A percentile compares a stretch with the other conserved stretches of the same genome.
phyloP scores from a whole-genome alignment of 2,888 invertebrate genomes.

The Pammene aurita region DNA sequence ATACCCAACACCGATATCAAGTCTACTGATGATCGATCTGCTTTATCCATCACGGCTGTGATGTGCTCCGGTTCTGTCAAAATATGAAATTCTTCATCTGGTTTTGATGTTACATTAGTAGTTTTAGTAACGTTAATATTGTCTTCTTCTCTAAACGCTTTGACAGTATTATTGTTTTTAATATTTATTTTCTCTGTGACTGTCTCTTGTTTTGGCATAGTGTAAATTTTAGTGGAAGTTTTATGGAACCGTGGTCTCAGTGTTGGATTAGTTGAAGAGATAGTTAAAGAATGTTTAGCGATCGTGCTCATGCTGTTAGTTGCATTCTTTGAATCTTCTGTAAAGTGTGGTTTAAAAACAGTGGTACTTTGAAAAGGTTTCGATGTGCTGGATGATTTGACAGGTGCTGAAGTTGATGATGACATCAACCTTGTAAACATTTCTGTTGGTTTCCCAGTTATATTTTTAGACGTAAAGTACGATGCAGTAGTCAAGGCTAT shows the following conservation, averaged over 20 bases:
- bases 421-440: constrained; percentile 65
- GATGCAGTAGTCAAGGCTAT: constrained; percentile 70
- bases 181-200: constrained; percentile 29
- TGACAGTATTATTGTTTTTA: constrained; percentile 43
- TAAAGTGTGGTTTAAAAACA: constrained; percentile 45
- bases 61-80: constrained; percentile 83
- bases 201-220: constrained; percentile 21
- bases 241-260: constrained; percentile 43
- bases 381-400: constrained; percentile 46
- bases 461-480: constrained; percentile 55
- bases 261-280: constrained; percentile 54
- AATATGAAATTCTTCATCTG: constrained; percentile 79
- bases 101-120: constrained; percentile 53
- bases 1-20: constrained; percentile 79
- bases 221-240: constrained; percentile 46
- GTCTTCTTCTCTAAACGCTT: constrained; percentile 29
- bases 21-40: constrained; percentile 69
- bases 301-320: constrained; percentile 78
- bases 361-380: constrained; percentile 47
- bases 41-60: constrained; percentile 78
- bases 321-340: constrained; percentile 52
- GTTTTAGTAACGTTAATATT: constrained; percentile 52
- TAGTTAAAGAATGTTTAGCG: constrained; percentile 59
- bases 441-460: constrained; percentile 53
- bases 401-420: constrained; percentile 51